Evolutionary conservation across 2,113 vertebrate genomes (phyloP).

Genomic region (Orcinus orca): DNA sequence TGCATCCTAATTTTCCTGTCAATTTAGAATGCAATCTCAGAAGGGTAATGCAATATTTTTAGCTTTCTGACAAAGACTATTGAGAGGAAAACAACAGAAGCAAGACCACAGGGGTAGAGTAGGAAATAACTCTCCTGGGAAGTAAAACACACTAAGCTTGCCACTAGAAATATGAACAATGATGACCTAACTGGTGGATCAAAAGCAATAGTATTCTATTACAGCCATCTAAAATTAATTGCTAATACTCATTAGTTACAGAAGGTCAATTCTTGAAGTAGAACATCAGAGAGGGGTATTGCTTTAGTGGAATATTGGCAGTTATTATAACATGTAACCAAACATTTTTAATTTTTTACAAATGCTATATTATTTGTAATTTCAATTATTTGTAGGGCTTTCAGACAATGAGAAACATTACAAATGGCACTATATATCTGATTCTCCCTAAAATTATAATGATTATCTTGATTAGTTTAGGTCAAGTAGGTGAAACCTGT

Average conservation of each 20-base stretch:
- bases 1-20: constrained; percentile 2
- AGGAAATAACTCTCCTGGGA: background rate
- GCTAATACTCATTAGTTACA: background rate
- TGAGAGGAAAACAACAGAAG: constrained; percentile 25
- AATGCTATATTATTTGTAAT: background rate
- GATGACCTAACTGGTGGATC: background rate
- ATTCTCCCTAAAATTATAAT: background rate
- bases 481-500: background rate
- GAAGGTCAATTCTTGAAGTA: background rate
- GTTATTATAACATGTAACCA: background rate
- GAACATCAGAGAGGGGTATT: background rate
- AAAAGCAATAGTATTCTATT: background rate
- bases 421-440: background rate
- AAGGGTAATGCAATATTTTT: background rate
- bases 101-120: background rate
- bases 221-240: background rate
- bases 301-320: background rate
- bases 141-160: background rate
- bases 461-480: background rate
- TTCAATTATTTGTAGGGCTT: background rate
- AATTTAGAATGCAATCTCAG: constrained; percentile 28
- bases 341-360: background rate
- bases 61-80: background rate
- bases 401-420: background rate
- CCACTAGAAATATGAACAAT: background rate